These are phyloP conservation scores for Rhyzopertha dominica DNA, from an alignment of 1,140 invertebrate species.

Conservation along the genomic window DNA sequence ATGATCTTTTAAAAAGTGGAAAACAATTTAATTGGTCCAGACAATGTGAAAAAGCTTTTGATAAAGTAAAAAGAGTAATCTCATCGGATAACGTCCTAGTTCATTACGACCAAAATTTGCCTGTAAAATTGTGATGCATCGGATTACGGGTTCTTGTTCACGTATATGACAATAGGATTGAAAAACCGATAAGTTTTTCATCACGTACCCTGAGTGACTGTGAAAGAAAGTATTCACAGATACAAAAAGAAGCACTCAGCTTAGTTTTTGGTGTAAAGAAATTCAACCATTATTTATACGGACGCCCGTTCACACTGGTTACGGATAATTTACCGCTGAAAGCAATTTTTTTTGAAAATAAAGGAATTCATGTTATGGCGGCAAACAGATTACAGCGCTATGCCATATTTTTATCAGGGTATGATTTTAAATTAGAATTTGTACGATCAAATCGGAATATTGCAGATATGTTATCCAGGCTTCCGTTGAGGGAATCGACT, in stretches of 20 bases:
- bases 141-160: slow-evolving; percentile 31
- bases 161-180: slow-evolving; percentile 30
- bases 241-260: slow-evolving; percentile 52
- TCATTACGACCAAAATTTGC: slow-evolving; percentile 26
- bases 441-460: too few species aligned
- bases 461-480: too few species aligned
- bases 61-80: slow-evolving; percentile 31
- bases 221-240: slow-evolving; percentile 49
- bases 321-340: slow-evolving; percentile 52
- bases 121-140: slow-evolving; percentile 26
- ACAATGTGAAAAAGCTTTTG: slow-evolving; percentile 27
- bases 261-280: slow-evolving; percentile 51
- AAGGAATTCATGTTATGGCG: slow-evolving; percentile 32
- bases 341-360: slow-evolving; percentile 43
- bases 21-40: too few species aligned
- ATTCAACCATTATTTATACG: slow-evolving; percentile 52
- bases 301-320: slow-evolving; percentile 47
- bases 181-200: slow-evolving; percentile 46
- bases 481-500: slow-evolving; percentile 11
- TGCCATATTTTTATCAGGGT: slow-evolving; percentile 37
- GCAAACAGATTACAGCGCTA: slow-evolving; percentile 39
- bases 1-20: too few species aligned
- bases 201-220: slow-evolving; percentile 44
- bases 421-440: slow-evolving; percentile 40
- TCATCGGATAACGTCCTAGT: slow-evolving; percentile 26